Evolutionary conservation across 2,113 vertebrate genomes (phyloP), one percentile per base, ranked within the genome.

Genomic region (Chloropsis hardwickii): DNA sequence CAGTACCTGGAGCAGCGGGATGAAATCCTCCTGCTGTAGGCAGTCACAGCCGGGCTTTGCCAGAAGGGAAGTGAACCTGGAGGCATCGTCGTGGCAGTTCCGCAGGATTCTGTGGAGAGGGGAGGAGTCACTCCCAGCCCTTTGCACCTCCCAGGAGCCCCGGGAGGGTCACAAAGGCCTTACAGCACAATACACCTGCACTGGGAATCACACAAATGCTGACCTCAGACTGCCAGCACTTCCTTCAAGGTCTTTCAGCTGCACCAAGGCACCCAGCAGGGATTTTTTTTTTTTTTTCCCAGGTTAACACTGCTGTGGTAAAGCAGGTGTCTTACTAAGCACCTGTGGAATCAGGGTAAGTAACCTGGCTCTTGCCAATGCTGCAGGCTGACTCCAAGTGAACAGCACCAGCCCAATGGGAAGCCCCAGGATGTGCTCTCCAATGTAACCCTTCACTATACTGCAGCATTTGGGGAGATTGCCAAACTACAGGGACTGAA

Each of bases 21-120:
- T 99, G 94, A 99, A 99, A 96, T 99, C 99, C 91, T 99, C 99
- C 96, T 99, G 99, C 90, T 99, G 98, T 53, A 99, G 97, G 97
- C 97, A 99, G 92, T 86, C 98, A 95, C 97, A 99, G 97, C 97
- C 95, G 28, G 99, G 99, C 96, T 99, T 99, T 23, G 99, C 98
- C 37, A 99, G 94, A 95, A 99, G 97, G 96, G 92, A 98, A 37
- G 98, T 98, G 96, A 99, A 99, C 97, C 98, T 99, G 40, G 99
- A 99, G 42, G 99, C 97, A 92, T 99, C 99, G 17, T 99, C 99
- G 23, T 99, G 98, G 97, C 98, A 99, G 96, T 96, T 98, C 97
- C 98, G 97, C 60, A 99, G 97, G 98, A 99, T 97, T 96, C 99
- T 99, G 82, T 0, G 14, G 78, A 96, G 64, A 96, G 90, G 92